A percentile compares a stretch with the other conserved stretches of the same genome.
Evolutionary conservation across 1,140 invertebrate genomes (phyloP).

Genomic region (Psilanteris sp.): DNA sequence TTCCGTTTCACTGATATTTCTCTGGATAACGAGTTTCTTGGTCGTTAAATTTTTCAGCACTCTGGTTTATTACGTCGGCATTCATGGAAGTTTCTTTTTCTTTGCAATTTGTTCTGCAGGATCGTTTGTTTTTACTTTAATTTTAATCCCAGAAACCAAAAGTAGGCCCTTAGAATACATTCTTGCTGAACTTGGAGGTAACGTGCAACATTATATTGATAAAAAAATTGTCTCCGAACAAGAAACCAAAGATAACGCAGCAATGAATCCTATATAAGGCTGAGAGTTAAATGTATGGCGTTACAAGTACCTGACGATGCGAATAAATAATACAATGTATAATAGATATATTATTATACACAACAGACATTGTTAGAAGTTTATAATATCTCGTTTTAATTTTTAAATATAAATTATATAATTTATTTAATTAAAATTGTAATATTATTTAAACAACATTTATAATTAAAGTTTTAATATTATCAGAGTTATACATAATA

Average conservation of each 20-base stretch:
- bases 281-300: too few species aligned
- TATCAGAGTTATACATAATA: too few species aligned
- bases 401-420: too few species aligned
- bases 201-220: slow-evolving; percentile 21
- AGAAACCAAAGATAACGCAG: slow-evolving; percentile 21
- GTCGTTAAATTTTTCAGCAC: slow-evolving; percentile 79
- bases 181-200: slow-evolving; percentile 70
- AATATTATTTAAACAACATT: too few species aligned
- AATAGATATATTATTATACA: too few species aligned
- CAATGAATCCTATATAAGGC: slow-evolving; percentile 37
- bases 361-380: too few species aligned
- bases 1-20: slow-evolving; percentile 76
- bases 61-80: slow-evolving; percentile 64
- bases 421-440: too few species aligned
- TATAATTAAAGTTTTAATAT: too few species aligned
- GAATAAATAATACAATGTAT: too few species aligned
- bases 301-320: slow-evolving; percentile 4
- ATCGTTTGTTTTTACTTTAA: slow-evolving; percentile 70
- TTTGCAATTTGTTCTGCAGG: slow-evolving; percentile 57
- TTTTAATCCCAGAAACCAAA: slow-evolving; percentile 84
- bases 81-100: slow-evolving; percentile 73
- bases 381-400: too few species aligned
- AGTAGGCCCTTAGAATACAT: slow-evolving; percentile 83
- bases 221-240: slow-evolving; percentile 13
- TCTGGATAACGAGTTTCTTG: slow-evolving; percentile 81